These are phyloP conservation scores for Syritta pipiens DNA, from an alignment of 2,888 invertebrate genomes.

Conservation along the genomic window DNA sequence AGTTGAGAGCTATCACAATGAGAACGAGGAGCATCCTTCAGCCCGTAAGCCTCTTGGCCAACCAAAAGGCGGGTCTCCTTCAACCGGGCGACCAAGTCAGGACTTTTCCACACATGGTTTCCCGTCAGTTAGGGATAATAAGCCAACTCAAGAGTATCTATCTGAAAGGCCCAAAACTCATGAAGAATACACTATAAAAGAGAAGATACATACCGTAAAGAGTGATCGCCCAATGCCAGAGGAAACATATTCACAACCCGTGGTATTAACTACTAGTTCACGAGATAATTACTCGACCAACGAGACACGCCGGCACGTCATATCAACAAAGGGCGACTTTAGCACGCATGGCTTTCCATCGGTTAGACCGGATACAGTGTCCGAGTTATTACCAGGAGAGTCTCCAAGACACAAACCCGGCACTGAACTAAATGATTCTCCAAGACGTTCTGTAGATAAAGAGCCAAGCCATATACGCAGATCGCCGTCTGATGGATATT, in stretches of 20 bases:
- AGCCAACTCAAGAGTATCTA: conserved; percentile 74
- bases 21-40: conserved; percentile 72
- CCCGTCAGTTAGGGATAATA: conserved; percentile 74
- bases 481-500: conserved; percentile 45
- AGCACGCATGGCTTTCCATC: conserved; percentile 70
- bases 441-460: conserved; percentile 33
- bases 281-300: conserved; percentile 55
- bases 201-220: conserved; percentile 29
- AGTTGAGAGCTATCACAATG: conserved; percentile 71
- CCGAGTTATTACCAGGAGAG: too few species aligned
- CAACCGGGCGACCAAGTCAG: conserved; percentile 44
- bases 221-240: conserved; percentile 38
- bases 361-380: conserved; percentile 59
- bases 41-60: conserved; percentile 59
- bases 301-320: conserved; percentile 53
- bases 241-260: conserved; percentile 7
- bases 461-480: conserved; percentile 29
- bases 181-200: conserved; percentile 27
- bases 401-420: conserved; percentile 30
- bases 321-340: conserved; percentile 43
- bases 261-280: conserved; percentile 17
- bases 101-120: conserved; percentile 75
- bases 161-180: conserved; percentile 55
- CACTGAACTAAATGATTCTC: conserved; percentile 5
- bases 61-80: conserved; percentile 55